Evolutionary conservation across 2,797 vertebrate genomes (phyloP).

Genomic region (Valencia hispanica): DNA sequence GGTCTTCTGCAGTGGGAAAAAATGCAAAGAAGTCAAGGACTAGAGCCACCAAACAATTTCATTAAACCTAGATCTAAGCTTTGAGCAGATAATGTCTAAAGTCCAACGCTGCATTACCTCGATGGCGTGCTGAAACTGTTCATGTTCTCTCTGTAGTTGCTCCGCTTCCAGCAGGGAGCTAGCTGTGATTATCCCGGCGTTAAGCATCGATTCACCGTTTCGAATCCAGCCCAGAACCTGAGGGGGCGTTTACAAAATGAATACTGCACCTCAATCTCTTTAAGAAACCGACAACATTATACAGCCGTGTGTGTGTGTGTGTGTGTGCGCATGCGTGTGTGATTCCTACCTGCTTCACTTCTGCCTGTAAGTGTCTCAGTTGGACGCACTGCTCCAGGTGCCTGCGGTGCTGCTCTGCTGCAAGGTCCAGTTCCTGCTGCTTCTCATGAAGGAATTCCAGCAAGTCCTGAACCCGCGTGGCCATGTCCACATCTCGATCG

Average conservation of each 20-base stretch:
- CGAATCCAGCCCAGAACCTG: slow-evolving; percentile 99
- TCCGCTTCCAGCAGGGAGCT: slow-evolving; percentile 97
- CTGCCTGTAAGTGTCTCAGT: slow-evolving; percentile 96
- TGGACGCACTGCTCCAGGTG: slow-evolving; percentile 97
- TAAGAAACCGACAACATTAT: neutral
- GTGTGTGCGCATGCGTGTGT: no score
- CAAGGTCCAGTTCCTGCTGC: slow-evolving; percentile 96
- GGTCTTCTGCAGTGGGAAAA: slow-evolving; percentile 82
- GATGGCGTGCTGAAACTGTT: slow-evolving; percentile 98
- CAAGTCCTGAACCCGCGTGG: slow-evolving; percentile 96
- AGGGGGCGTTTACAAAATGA: neutral
- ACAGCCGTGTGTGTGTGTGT: neutral
- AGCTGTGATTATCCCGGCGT: slow-evolving; percentile 95
- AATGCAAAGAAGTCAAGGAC: neutral
- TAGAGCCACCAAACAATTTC: neutral
- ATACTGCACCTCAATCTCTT: neutral
- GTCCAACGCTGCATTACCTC: slow-evolving; percentile 80
- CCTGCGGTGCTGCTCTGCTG: slow-evolving; percentile 93
- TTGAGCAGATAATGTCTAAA: neutral
- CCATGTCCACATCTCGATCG: slow-evolving; percentile 98
- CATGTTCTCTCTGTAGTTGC: slow-evolving; percentile 95
- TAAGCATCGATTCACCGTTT: slow-evolving; percentile 98
- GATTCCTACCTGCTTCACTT: slow-evolving; percentile 96
- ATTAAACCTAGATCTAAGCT: neutral
- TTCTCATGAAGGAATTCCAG: slow-evolving; percentile 98